These are phyloP conservation scores for Neomorphus geoffroyi DNA, from an alignment of 2,797 vertebrate genomes.

Conservation along the genomic window DNA sequence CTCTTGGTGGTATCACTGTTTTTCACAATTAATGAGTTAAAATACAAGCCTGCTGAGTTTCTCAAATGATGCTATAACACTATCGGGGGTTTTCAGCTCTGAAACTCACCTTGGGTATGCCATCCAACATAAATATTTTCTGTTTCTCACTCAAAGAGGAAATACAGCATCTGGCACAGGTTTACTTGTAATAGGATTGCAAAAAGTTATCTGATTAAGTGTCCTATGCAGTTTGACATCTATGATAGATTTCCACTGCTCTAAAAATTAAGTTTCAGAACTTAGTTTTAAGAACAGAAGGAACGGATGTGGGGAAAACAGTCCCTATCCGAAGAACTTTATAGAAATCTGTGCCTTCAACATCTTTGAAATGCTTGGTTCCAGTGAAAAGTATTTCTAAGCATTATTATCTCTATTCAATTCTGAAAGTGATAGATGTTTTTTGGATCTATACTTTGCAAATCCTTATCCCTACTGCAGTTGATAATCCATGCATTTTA, in stretches of 20 bases:
- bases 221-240: neutral
- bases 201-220: slow-evolving; percentile 11
- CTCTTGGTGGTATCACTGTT: neutral
- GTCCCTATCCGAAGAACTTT: neutral
- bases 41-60: neutral
- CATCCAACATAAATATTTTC: neutral
- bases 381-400: neutral
- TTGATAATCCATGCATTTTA: neutral
- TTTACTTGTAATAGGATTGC: neutral
- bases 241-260: neutral
- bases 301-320: neutral
- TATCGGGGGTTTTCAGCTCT: neutral
- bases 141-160: neutral
- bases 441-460: neutral
- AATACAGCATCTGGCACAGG: neutral
- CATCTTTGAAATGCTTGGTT: neutral
- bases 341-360: neutral
- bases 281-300: neutral
- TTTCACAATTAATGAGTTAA: neutral
- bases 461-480: neutral
- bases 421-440: neutral
- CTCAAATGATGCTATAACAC: neutral
- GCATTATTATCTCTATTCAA: neutral
- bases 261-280: slow-evolving; percentile 41
- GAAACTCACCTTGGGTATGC: neutral